phyloP scores from a whole-genome alignment of 1,140 invertebrate species.

The Octopus bimaculoides region DNA sequence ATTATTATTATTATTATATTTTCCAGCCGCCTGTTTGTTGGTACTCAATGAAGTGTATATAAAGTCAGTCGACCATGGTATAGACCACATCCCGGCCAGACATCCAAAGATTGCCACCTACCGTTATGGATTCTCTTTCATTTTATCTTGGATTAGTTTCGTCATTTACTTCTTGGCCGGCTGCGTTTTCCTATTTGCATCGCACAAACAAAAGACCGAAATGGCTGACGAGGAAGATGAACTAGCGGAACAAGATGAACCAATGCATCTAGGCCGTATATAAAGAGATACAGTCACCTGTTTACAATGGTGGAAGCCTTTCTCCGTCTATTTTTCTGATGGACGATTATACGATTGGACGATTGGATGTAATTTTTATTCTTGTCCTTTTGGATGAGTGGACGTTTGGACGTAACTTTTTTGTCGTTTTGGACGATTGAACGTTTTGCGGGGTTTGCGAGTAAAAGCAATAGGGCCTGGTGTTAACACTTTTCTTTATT shows the following conservation, averaged over 20 bases:
- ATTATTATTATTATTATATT: constrained; percentile 41
- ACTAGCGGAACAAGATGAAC: constrained; percentile 78
- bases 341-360: too few relatives aligned
- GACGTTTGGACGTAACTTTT: too few relatives aligned
- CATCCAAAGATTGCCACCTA: constrained; percentile 71
- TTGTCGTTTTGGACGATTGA: too few relatives aligned
- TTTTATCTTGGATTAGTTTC: constrained; percentile 78
- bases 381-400: too few relatives aligned
- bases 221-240: constrained; percentile 71
- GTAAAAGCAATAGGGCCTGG: too few relatives aligned
- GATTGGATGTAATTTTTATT: too few relatives aligned
- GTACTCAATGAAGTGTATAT: constrained; percentile 79
- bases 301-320: too few relatives aligned
- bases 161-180: constrained; percentile 70
- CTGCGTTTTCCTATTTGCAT: constrained; percentile 74
- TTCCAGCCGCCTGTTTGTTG: constrained; percentile 68
- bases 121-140: constrained; percentile 69
- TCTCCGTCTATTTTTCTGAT: too few relatives aligned
- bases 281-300: not conserved
- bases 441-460: too few relatives aligned
- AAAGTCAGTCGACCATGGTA: constrained; percentile 69
- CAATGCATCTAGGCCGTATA: constrained; percentile 74
- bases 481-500: too few relatives aligned
- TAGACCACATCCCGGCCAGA: constrained; percentile 66
- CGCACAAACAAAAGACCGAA: constrained; percentile 70